Evolutionary conservation across 2,113 vertebrate genomes (phyloP).

Genomic region (Monarcha castaneiventris): DNA sequence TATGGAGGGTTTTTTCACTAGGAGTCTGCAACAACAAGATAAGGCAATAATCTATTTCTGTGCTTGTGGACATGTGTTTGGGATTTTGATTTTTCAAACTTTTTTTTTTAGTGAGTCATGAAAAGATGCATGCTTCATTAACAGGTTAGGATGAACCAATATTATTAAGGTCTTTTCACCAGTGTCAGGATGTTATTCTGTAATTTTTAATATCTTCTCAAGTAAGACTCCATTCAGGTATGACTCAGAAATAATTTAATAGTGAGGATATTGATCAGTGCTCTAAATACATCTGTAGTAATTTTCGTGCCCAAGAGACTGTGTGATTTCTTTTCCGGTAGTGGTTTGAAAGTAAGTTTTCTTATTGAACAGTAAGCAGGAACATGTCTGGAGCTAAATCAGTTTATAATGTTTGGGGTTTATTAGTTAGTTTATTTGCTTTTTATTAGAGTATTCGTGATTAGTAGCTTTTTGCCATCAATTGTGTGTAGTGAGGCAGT

Average conservation of each 20-base stretch:
- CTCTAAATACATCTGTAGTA: neutral
- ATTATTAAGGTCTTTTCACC: neutral
- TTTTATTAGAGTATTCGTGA: neutral
- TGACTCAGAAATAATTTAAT: neutral
- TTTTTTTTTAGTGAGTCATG: neutral
- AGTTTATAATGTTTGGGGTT: neutral
- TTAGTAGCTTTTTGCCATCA: neutral
- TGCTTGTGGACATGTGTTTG: neutral
- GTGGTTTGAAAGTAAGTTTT: neutral
- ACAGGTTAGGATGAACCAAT: neutral
- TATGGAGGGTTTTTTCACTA: neutral
- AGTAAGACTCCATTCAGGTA: neutral
- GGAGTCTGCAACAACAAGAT: neutral
- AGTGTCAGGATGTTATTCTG: neutral
- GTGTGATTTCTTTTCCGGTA: neutral
- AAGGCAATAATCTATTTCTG: neutral
- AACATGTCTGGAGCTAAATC: neutral
- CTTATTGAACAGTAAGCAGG: neutral
- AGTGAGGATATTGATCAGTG: neutral
- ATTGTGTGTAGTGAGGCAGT: neutral
- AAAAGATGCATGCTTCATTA: neutral
- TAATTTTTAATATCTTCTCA: neutral
- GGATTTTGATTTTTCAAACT: neutral
- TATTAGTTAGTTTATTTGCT: neutral
- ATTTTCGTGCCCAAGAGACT: neutral